phyloP scores from a whole-genome alignment of 2,888 invertebrate species.

The Caenorhabditis afra region DNA sequence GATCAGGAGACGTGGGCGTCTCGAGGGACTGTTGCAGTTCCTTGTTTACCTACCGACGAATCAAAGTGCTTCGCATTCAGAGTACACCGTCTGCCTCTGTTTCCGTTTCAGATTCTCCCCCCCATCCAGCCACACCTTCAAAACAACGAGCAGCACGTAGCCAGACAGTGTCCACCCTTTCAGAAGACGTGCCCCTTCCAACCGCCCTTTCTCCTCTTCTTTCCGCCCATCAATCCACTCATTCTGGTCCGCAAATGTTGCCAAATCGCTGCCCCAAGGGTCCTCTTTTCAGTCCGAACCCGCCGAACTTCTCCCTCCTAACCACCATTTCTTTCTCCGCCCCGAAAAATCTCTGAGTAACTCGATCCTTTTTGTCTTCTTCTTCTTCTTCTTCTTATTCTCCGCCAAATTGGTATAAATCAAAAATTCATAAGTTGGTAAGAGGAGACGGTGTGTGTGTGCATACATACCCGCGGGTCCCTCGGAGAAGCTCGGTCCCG shows the following conservation, averaged over 20 bases:
- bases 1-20: too few species aligned
- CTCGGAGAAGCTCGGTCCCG: not conserved
- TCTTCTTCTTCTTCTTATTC: not conserved
- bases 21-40: too few species aligned
- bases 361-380: not conserved
- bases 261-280: slow-evolving; percentile 6
- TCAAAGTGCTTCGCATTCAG: too few species aligned
- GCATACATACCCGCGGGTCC: not conserved
- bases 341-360: not conserved
- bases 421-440: slow-evolving; percentile 6
- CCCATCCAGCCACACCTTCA: too few species aligned
- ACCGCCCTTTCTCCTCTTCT: not conserved
- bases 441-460: slow-evolving; percentile 1
- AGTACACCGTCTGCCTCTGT: too few species aligned
- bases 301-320: not conserved
- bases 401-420: slow-evolving; percentile 1
- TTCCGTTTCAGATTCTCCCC: too few species aligned
- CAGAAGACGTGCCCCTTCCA: not conserved
- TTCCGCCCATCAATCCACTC: not conserved
- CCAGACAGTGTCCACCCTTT: not conserved
- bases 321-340: not conserved
- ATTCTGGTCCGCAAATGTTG: not conserved
- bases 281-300: slow-evolving; percentile 5
- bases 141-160: too few species aligned
- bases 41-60: too few species aligned